Evolutionary conservation across 64 coral and sea anemone species (phyloP).

Genomic region (Dendronephthya gigantea): DNA sequence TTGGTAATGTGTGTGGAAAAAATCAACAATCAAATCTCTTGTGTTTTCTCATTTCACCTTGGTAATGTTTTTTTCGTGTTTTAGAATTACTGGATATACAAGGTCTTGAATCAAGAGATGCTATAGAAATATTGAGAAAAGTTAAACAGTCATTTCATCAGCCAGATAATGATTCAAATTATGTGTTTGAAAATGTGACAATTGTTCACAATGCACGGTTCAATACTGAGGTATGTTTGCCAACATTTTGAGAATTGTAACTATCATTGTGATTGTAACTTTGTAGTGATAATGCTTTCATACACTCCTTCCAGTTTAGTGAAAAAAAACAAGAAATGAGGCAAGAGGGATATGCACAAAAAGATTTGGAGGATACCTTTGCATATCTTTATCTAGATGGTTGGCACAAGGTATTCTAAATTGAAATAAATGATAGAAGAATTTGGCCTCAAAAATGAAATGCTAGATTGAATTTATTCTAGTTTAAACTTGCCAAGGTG

Average conservation of each 20-base stretch:
- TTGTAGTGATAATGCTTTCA: background rate
- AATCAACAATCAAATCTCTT: too few relatives aligned
- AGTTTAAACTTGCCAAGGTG: too few relatives aligned
- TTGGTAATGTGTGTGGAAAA: too few relatives aligned
- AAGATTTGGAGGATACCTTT: constrained; percentile 6
- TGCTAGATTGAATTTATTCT: too few relatives aligned
- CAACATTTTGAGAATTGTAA: background rate
- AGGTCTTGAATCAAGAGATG: background rate
- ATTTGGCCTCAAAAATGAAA: too few relatives aligned
- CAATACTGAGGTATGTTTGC: background rate
- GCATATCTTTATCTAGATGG: background rate
- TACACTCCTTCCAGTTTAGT: background rate
- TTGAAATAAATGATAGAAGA: too few relatives aligned
- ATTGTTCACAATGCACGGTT: background rate
- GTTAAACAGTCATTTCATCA: constrained; percentile 6
- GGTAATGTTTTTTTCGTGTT: background rate
- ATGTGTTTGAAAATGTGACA: background rate
- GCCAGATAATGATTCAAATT: background rate
- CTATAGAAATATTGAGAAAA: background rate
- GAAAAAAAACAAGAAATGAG: background rate
- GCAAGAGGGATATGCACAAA: background rate
- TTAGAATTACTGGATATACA: background rate
- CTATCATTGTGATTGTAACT: background rate
- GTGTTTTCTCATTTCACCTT: too few relatives aligned
- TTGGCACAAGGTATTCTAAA: background rate